Evolutionary conservation across 2,888 invertebrate genomes (phyloP), one percentile per base, ranked within the genome.

Genomic region (Apamea anceps): DNA sequence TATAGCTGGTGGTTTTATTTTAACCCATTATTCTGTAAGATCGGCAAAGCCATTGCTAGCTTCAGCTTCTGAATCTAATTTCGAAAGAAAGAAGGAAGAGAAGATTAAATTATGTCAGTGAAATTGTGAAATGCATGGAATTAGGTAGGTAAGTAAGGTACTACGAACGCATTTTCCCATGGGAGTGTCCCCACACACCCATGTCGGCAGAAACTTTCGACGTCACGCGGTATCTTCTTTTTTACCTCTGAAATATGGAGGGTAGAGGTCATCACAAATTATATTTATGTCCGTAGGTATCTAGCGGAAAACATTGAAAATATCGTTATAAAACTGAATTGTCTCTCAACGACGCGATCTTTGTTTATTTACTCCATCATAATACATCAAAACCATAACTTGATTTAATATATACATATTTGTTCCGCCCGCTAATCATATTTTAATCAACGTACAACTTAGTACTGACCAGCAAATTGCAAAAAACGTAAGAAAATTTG

Each of bases 1-100:
- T 94, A 91, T 94, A 92, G 7, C 45, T 78, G 45, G 62, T 79
- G 79, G 70, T 86, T 88, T 89, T 84, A 77, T 74, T 87, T 42
- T n/a, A 37, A 15, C 15, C 13, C 25, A n/a, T 37, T 66, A 15
- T 48, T 28, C 25, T 28, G 28, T 28, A 32, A 12, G 28, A 45
- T 37, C n/a, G 21, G 42, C 10, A 62, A 45, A 45, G 18, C 15
- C n/a, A 18, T 12, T 21, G 28, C 68, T 68, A 15, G 21, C 21
- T 21, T 28, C 1, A 63, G 63, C 5, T 25, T 5, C 21, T 28
- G 72, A 63, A 45, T 42, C 28, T 62, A 45, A 28, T 45, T 12
- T 21, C 15, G 7, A 66, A 37, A 32, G 2, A 37, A 65, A 65
- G 66, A 37, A 42, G 32, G 32, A 37, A 65, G 28, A 28, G 12